These are phyloP conservation scores for Sinotaia quadrata DNA, from an alignment of 2,888 invertebrate genomes.

Conservation along the genomic window DNA sequence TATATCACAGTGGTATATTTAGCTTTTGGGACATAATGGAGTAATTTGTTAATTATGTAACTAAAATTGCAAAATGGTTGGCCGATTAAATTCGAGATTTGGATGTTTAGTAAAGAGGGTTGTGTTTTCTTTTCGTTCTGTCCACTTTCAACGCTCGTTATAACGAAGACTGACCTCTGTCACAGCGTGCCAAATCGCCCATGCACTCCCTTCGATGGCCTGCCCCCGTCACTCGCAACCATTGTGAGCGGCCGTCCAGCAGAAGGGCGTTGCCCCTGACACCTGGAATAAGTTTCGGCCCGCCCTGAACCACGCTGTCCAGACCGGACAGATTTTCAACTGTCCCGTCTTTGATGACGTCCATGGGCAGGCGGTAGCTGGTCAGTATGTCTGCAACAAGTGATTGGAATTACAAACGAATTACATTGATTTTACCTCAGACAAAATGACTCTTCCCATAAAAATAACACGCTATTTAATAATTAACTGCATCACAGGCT, in stretches of 20 bases:
- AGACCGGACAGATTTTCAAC: constrained; percentile 67
- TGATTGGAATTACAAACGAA: too few relatives aligned
- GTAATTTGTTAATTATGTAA: too few relatives aligned
- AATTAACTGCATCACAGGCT: too few relatives aligned
- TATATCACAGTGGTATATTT: too few relatives aligned
- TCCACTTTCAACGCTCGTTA: not conserved
- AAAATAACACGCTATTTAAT: too few relatives aligned
- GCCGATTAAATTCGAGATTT: too few relatives aligned
- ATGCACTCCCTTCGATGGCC: constrained; percentile 68
- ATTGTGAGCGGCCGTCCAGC: constrained; percentile 51
- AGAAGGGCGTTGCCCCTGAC: constrained; percentile 61
- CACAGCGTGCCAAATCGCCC: constrained; percentile 66
- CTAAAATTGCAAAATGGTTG: too few relatives aligned
- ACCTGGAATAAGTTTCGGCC: constrained; percentile 52
- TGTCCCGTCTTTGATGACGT: constrained; percentile 47
- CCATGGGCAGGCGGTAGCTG: constrained; percentile 68
- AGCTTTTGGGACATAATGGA: too few relatives aligned
- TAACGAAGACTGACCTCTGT: constrained; percentile 51
- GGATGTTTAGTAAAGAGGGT: too few relatives aligned
- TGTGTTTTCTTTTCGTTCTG: too few relatives aligned
- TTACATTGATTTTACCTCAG: too few relatives aligned
- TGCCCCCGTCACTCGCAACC: constrained; percentile 63
- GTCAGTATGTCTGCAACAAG: constrained; percentile 51
- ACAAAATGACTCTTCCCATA: too few relatives aligned
- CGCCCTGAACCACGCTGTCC: constrained; percentile 57